Evolutionary conservation across 64 coral and sea anemone genomes (phyloP).

Genomic region (Platygyra sinensis): DNA sequence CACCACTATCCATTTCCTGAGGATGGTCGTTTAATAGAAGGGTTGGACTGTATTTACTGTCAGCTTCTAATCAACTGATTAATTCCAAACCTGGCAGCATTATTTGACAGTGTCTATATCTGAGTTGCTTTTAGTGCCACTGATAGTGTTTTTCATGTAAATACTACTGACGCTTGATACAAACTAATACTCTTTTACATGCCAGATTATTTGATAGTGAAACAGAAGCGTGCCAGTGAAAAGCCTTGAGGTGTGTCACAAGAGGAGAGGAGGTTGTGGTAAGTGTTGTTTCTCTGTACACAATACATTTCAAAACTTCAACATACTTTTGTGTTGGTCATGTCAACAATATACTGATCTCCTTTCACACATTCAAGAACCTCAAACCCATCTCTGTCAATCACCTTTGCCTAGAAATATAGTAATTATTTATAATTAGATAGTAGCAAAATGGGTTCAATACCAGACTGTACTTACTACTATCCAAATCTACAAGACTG

Average conservation of each 20-base stretch:
- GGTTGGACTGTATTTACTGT: too few species aligned
- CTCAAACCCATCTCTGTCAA: conserved; percentile 98
- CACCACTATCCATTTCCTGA: too few species aligned
- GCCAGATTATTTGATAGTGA: not conserved
- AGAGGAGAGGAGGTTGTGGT: not conserved
- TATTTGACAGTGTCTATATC: too few species aligned
- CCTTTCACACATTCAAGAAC: conserved; percentile 94
- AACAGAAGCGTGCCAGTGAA: not conserved
- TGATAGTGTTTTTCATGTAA: too few species aligned
- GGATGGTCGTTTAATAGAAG: too few species aligned
- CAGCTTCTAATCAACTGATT: too few species aligned
- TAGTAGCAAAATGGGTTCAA: not conserved
- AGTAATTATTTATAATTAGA: not conserved
- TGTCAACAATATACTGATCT: conserved; percentile 93
- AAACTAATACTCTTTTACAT: too few species aligned
- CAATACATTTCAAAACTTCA: not conserved
- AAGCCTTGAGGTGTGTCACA: not conserved
- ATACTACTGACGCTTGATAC: too few species aligned
- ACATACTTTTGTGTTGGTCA: conserved; percentile 94
- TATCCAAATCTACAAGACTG: too few species aligned
- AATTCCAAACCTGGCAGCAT: too few species aligned
- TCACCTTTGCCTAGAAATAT: conserved; percentile 76
- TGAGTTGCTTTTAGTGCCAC: too few species aligned
- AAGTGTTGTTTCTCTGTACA: not conserved
- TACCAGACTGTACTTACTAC: too few species aligned